Conservation (phyloP, 2,888 invertebrate genomes). For the Ichneumoninae sp. region DNA sequence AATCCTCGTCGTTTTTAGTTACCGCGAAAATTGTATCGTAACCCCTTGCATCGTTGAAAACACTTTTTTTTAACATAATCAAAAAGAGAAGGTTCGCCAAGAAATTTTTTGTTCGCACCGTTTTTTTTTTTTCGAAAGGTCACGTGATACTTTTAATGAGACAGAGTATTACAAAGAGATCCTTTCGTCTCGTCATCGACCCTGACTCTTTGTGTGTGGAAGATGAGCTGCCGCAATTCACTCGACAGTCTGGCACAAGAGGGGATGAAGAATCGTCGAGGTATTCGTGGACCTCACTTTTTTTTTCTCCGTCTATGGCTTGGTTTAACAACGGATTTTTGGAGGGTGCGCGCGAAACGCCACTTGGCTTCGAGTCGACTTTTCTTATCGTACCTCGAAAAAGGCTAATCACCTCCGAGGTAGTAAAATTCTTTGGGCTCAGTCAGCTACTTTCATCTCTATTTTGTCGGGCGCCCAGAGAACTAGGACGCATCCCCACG, state of each 20-base stretch:
- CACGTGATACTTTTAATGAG: not conserved
- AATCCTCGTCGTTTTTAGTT: slow-evolving; percentile 37
- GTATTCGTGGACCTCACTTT: not conserved
- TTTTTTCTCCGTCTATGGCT: slow-evolving; percentile 17
- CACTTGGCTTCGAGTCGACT: not conserved
- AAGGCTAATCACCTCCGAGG: slow-evolving; percentile 15
- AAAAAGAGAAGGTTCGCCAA: not conserved
- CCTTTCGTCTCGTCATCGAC: slow-evolving; percentile 16
- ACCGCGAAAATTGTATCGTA: slow-evolving; percentile 31
- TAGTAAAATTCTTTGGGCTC: not conserved
- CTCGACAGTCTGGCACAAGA: slow-evolving; percentile 3
- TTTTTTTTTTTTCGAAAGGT: not conserved
- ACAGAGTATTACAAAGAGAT: not conserved
- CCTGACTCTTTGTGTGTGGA: slow-evolving; percentile 6
- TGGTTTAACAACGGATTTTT: slow-evolving; percentile 1
- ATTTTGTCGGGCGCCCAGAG: not conserved
- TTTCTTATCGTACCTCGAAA: slow-evolving; percentile 1
- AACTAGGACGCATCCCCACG: no score
- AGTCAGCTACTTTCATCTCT: not conserved
- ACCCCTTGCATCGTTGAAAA: not conserved
- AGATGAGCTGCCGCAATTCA: slow-evolving; percentile 40
- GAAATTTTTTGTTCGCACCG: not conserved
- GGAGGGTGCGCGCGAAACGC: not conserved
- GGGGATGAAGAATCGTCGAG: slow-evolving; percentile 5
- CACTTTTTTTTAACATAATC: not conserved